These are phyloP conservation scores for Rhipidura dahli DNA, from an alignment of 2,113 vertebrate genomes.

Conservation along the genomic window DNA sequence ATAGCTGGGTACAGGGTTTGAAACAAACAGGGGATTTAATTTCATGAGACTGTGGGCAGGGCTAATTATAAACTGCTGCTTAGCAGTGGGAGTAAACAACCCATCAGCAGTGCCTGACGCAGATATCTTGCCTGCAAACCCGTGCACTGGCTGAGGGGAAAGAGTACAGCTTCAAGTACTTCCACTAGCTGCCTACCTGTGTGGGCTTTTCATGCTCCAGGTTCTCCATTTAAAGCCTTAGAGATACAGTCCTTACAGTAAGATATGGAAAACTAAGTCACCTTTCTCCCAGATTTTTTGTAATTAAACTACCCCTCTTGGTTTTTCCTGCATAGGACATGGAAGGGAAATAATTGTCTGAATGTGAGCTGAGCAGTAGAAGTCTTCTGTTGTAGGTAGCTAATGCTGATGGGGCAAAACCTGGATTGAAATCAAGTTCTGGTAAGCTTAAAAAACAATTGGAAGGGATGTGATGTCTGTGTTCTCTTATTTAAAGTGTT, in stretches of 20 bases:
- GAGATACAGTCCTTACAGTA: neutral
- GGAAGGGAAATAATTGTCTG: neutral
- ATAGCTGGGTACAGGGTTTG: neutral
- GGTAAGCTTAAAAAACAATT: neutral
- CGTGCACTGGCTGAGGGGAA: neutral
- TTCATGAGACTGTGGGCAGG: neutral
- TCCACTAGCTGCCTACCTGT: neutral
- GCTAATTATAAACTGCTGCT: slow-evolving; percentile 42
- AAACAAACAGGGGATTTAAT: neutral
- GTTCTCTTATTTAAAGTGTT: neutral
- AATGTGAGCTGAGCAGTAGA: neutral
- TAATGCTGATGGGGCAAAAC: neutral
- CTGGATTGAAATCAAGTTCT: neutral
- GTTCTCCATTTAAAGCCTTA: neutral
- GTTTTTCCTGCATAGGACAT: neutral
- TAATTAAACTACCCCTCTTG: neutral
- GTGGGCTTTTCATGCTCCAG: neutral
- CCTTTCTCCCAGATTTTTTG: neutral
- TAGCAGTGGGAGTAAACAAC: slow-evolving; percentile 2
- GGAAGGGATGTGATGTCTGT: neutral
- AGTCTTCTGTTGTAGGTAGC: neutral
- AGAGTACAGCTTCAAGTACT: neutral
- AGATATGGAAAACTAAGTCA: neutral
- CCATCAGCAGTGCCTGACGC: neutral
- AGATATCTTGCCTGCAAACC: neutral